Evolutionary conservation across 2,797 vertebrate genomes (phyloP).

Genomic region (Octomys mimax): DNA sequence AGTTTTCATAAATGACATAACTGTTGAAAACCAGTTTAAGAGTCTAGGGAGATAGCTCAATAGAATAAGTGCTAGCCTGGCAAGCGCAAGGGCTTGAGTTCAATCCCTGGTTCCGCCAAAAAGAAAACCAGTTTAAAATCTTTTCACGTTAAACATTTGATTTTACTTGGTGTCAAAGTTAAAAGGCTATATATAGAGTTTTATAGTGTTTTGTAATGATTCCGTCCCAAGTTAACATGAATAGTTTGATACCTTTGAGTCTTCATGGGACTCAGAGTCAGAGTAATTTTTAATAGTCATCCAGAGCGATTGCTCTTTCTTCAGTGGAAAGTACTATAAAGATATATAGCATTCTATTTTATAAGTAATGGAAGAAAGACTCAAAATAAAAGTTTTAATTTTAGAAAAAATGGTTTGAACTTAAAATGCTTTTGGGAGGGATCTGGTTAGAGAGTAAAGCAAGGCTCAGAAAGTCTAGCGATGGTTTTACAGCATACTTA

Average conservation of each 20-base stretch:
- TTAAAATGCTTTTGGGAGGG: conserved; percentile 37
- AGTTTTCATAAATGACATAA: conserved; percentile 40
- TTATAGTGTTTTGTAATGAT: conserved; percentile 24
- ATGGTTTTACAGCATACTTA: background rate
- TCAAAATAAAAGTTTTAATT: conserved; percentile 34
- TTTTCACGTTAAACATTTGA: conserved; percentile 41
- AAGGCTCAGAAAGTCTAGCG: background rate
- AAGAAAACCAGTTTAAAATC: conserved; percentile 50
- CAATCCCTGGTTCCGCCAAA: too few species aligned
- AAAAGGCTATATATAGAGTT: background rate
- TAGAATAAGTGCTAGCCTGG: too few species aligned
- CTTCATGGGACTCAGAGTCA: conserved; percentile 4
- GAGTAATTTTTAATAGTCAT: background rate
- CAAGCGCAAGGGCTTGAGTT: too few species aligned
- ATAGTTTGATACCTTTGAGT: conserved; percentile 54
- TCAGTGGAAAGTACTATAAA: conserved; percentile 36
- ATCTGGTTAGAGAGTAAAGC: conserved; percentile 13
- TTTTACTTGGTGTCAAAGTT: conserved; percentile 57
- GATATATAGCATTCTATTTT: conserved; percentile 27
- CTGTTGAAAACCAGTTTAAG: conserved; percentile 49
- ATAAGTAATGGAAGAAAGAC: conserved; percentile 42
- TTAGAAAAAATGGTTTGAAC: conserved; percentile 37
- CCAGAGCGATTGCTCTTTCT: conserved; percentile 14
- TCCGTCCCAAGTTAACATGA: background rate
- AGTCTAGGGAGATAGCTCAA: too few species aligned